Evolutionary conservation across 2,113 vertebrate species (phyloP).

Genomic region (Leptodactylus fuscus): DNA sequence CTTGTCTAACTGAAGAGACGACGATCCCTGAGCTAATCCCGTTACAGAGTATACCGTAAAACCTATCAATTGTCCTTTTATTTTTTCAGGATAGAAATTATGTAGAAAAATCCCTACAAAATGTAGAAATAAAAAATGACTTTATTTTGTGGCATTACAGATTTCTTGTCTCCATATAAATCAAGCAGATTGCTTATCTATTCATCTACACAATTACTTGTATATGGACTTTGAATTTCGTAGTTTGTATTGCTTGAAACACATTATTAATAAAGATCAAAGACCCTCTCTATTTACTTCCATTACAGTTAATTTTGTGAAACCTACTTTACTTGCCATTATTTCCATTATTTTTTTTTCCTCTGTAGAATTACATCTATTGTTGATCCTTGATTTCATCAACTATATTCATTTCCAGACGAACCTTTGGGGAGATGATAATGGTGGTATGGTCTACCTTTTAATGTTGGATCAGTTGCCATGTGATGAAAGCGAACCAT

Average conservation of each 20-base stretch:
- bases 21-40: too few relatives aligned
- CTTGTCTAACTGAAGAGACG: too few relatives aligned
- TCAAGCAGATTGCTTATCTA: not conserved
- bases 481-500: constrained; percentile 8
- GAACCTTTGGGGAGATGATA: constrained; percentile 12
- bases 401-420: constrained; percentile 21
- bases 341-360: constrained; percentile 30
- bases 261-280: constrained; percentile 56
- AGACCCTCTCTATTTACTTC: constrained; percentile 36
- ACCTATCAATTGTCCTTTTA: too few relatives aligned
- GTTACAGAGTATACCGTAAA: too few relatives aligned
- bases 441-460: not conserved
- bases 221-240: constrained; percentile 46
- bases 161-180: constrained; percentile 16
- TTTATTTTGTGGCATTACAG: not conserved
- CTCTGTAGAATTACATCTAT: constrained; percentile 20
- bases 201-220: constrained; percentile 31
- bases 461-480: constrained; percentile 4
- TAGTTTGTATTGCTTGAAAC: constrained; percentile 40
- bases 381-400: constrained; percentile 29
- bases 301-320: constrained; percentile 51
- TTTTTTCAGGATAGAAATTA: too few relatives aligned
- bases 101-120: too few relatives aligned
- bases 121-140: too few relatives aligned
- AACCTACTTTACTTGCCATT: constrained; percentile 46